These are phyloP conservation scores for Atta texana DNA, from an alignment of 1,140 invertebrate species.

Conservation along the genomic window DNA sequence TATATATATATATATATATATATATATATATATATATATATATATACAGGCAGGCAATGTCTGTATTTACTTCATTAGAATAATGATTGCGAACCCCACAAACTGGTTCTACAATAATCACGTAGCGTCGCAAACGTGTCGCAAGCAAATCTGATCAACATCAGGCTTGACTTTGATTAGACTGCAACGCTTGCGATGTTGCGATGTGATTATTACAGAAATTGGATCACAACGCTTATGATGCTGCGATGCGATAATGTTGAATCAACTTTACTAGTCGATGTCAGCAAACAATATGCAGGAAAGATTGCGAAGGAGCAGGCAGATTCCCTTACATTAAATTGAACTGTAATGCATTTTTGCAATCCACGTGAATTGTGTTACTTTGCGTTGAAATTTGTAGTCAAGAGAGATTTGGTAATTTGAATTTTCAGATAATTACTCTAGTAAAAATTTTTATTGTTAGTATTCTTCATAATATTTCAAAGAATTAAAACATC, in stretches of 20 bases:
- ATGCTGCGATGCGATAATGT: too few species aligned
- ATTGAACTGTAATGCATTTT: neutral
- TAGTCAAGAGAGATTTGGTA: neutral
- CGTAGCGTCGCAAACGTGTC: too few species aligned
- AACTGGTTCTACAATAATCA: too few species aligned
- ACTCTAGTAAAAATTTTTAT: neutral
- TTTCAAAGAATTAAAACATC: too few species aligned
- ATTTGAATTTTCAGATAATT: too few species aligned
- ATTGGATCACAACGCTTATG: too few species aligned
- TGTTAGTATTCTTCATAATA: neutral
- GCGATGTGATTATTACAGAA: too few species aligned
- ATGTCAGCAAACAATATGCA: conserved; percentile 1
- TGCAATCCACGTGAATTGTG: neutral
- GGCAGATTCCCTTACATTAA: conserved; percentile 2
- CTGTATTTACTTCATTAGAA: conserved; percentile 41
- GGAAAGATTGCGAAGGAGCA: neutral
- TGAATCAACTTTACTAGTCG: neutral
- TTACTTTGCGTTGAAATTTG: conserved; percentile 11
- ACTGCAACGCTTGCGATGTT: too few species aligned
- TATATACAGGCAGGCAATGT: neutral
- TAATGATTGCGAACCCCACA: neutral
- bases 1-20: too few species aligned
- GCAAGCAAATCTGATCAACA: too few species aligned
- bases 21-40: too few species aligned
- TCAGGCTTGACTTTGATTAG: too few species aligned